These are phyloP conservation scores for Phenacoccus solenopsis DNA, from an alignment of 1,140 invertebrate species.

Conservation along the genomic window DNA sequence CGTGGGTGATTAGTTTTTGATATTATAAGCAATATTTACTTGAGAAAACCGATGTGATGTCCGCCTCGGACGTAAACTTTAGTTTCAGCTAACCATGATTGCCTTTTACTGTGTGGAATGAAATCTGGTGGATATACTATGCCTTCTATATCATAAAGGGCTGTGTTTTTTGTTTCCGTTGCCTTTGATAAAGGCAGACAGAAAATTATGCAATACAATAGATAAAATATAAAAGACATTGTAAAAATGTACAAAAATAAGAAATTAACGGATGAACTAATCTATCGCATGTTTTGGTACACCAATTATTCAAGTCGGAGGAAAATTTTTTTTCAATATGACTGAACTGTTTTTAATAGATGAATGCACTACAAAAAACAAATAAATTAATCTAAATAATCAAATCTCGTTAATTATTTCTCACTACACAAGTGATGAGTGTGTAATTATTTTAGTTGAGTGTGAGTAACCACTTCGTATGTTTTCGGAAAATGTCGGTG, in stretches of 20 bases:
- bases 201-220: not conserved
- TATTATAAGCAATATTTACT: constrained; percentile 34
- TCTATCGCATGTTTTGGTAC: too few relatives aligned
- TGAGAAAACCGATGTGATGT: constrained; percentile 70
- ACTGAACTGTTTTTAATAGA: too few relatives aligned
- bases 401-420: too few relatives aligned
- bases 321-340: too few relatives aligned
- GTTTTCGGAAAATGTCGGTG: too few relatives aligned
- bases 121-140: constrained; percentile 62
- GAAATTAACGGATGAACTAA: too few relatives aligned
- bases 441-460: too few relatives aligned
- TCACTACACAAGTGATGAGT: too few relatives aligned
- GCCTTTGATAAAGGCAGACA: not conserved
- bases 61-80: constrained; percentile 76
- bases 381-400: too few relatives aligned
- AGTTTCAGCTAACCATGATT: constrained; percentile 58
- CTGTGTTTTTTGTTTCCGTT: constrained; percentile 2
- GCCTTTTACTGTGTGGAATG: constrained; percentile 24
- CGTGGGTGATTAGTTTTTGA: not conserved
- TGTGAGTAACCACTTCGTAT: too few relatives aligned
- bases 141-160: constrained; percentile 36
- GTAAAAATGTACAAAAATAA: not conserved
- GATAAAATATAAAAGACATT: not conserved
- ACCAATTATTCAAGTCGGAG: too few relatives aligned
- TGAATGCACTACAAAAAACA: too few relatives aligned